These are phyloP conservation scores for Thalassophryne amazonica DNA, from an alignment of 2,797 vertebrate genomes.

Conservation along the genomic window DNA sequence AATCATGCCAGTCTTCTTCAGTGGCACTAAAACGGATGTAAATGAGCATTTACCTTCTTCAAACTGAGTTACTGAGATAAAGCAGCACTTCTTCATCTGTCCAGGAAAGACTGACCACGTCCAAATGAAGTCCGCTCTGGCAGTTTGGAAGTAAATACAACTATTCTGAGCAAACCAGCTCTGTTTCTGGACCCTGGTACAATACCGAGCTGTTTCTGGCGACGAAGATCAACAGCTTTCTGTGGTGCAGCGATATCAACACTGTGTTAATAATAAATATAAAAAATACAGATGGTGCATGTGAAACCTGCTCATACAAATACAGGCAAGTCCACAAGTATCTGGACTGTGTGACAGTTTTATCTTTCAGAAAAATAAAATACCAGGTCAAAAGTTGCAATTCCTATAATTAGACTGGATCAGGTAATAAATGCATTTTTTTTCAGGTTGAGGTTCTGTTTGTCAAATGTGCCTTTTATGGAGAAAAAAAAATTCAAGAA, in stretches of 20 bases:
- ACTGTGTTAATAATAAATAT: too few species aligned
- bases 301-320: too few species aligned
- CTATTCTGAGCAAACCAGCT: neutral
- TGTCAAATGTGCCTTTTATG: neutral
- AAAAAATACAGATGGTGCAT: too few species aligned
- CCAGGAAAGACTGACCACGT: neutral
- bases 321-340: too few species aligned
- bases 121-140: neutral
- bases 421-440: neutral
- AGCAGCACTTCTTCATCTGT: conserved; percentile 8
- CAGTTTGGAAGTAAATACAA: neutral
- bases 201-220: neutral
- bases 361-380: too few species aligned
- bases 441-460: neutral
- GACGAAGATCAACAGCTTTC: neutral
- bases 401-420: neutral
- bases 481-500: conserved; percentile 8
- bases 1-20: neutral
- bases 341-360: too few species aligned
- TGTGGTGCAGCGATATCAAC: neutral
- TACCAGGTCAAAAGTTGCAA: neutral
- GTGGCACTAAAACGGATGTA: conserved; percentile 6
- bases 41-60: conserved; percentile 9
- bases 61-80: conserved; percentile 11
- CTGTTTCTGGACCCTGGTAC: neutral